Percentiles rank a stretch among this genome's conserved stretches.
phyloP scores from a whole-genome alignment of 2,113 vertebrate genomes.

The Lontra canadensis region DNA sequence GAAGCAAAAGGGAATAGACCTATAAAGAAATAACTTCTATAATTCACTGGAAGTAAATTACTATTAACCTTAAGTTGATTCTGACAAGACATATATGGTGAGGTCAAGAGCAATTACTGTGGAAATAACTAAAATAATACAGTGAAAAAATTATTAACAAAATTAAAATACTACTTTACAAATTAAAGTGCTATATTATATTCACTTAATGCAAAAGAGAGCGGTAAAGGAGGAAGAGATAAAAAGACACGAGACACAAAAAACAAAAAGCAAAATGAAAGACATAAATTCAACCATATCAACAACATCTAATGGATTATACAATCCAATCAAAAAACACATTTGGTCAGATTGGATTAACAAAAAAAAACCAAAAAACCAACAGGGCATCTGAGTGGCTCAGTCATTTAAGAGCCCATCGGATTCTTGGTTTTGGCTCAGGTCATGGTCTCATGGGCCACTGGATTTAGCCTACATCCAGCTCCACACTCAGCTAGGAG shows the following conservation, averaged over 20 bases:
- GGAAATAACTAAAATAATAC: background rate
- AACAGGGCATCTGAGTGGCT: background rate
- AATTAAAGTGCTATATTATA: background rate
- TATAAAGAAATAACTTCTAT: background rate
- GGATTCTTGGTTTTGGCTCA: background rate
- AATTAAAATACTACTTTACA: conserved; percentile 20
- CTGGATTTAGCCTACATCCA: accelerated
- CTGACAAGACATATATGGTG: background rate
- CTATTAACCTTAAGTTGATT: background rate
- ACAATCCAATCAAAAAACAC: background rate
- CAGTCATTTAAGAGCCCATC: background rate
- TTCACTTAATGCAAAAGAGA: background rate
- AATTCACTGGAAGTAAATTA: conserved; percentile 15
- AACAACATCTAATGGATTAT: background rate
- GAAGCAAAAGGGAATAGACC: background rate
- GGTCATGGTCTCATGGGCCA: background rate
- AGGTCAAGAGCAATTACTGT: background rate
- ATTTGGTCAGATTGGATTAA: too few relatives aligned
- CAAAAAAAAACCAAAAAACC: background rate
- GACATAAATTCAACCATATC: background rate
- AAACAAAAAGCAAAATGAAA: background rate
- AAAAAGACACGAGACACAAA: background rate
- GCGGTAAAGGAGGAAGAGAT: background rate
- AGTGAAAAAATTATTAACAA: background rate
- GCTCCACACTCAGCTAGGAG: background rate